phyloP scores from a whole-genome alignment of 2,797 vertebrate species.

The Chrysocyon brachyurus region DNA sequence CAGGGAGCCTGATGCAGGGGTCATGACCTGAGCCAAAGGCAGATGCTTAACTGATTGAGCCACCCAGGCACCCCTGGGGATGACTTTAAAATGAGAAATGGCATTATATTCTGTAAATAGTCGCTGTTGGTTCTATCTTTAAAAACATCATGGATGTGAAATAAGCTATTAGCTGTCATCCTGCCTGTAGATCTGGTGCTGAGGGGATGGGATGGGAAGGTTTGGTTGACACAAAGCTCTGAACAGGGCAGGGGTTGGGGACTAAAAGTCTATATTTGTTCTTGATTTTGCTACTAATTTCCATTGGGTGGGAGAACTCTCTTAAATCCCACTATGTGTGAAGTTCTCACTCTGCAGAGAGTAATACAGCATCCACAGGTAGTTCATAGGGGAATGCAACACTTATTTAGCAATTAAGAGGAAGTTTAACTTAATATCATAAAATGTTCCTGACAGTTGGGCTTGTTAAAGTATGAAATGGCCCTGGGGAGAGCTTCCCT shows the following conservation, averaged over 20 bases:
- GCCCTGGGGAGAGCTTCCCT: neutral
- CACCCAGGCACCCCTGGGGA: neutral
- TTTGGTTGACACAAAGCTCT: neutral
- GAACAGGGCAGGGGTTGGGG: neutral
- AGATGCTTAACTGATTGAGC: too few relatives aligned
- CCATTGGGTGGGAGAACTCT: neutral
- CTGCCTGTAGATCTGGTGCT: neutral
- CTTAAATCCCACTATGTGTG: neutral
- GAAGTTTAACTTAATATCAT: slow-evolving; percentile 51
- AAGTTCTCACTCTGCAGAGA: slow-evolving; percentile 19
- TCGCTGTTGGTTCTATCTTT: slow-evolving; percentile 36
- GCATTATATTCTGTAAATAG: slow-evolving; percentile 15
- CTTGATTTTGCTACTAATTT: slow-evolving; percentile 28
- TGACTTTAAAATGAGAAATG: slow-evolving; percentile 66
- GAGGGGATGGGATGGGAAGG: neutral
- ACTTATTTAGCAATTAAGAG: slow-evolving; percentile 62
- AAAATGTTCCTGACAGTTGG: slow-evolving; percentile 26
- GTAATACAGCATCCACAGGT: neutral
- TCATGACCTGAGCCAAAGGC: too few relatives aligned
- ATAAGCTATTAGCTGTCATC: neutral
- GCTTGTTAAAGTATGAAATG: slow-evolving; percentile 56
- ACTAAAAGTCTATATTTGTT: neutral
- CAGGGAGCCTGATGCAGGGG: too few relatives aligned
- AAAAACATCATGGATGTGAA: neutral
- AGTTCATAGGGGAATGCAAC: slow-evolving; percentile 10